A percentile compares a stretch with the other conserved stretches of the same genome.
These are phyloP conservation scores for Syngnathus scovelli DNA, from an alignment of 2,113 vertebrate genomes.

Conservation along the genomic window DNA sequence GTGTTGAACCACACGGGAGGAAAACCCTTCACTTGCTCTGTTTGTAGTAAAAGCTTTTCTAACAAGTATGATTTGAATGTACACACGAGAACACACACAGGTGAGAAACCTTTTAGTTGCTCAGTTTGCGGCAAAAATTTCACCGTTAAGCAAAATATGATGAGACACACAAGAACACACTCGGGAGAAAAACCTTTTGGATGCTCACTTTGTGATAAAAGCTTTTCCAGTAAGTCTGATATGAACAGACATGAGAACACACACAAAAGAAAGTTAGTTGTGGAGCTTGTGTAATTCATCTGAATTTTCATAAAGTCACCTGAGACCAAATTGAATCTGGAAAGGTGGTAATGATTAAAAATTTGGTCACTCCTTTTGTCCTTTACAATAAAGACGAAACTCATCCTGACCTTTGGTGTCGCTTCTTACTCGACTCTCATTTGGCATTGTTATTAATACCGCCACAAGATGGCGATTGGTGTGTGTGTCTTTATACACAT, in stretches of 20 bases:
- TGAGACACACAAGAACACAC: neutral
- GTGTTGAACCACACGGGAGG: neutral
- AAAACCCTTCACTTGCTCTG: neutral
- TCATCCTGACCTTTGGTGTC: neutral
- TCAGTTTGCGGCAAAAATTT: neutral
- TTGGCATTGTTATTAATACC: neutral
- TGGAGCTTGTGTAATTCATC: neutral
- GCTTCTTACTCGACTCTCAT: neutral
- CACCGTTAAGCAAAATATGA: neutral
- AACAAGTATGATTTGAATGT: neutral
- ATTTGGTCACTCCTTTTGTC: neutral
- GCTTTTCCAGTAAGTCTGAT: neutral
- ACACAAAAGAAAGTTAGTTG: neutral
- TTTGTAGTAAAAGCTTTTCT: neutral
- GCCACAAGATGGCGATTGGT: neutral
- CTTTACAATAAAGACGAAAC: neutral
- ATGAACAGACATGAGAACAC: neutral
- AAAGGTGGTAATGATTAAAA: neutral
- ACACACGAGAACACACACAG: neutral
- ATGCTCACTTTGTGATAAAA: neutral
- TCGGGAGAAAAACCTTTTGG: neutral
- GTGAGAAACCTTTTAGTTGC: constrained; percentile 3
- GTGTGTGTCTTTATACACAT: too few species aligned
- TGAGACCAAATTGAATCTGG: neutral
- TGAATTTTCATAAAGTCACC: neutral